Evolutionary conservation across 2,113 vertebrate genomes (phyloP), one percentile per base, ranked within the genome.

Genomic region (Atherinomorus stipes): DNA sequence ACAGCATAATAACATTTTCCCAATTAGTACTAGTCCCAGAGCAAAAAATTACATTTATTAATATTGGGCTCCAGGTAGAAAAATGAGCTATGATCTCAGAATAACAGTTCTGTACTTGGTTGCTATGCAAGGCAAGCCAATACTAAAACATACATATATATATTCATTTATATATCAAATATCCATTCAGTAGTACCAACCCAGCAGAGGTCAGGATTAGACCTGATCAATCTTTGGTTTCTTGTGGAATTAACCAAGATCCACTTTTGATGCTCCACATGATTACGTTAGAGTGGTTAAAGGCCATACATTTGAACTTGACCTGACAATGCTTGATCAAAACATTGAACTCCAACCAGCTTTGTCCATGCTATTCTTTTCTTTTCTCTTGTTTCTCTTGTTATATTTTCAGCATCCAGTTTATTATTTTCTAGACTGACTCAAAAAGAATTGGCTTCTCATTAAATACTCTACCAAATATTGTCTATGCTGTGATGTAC

Each of bases 151-250:
- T 34, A 34, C 7, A 7, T 8, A 34, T 6, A 28, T 89, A 89
- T 89, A 61, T 4, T 4, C 34, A n/a, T 62, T 61, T 26, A 64
- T 34, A 34, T 34, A 34, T 8, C 4, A 28, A 28, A 34, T 34
- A 56, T 3, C 4, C 42, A 28, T 59, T 62, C 21, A 64, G 51
- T 64, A 74, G 19, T 54, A 44, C 53, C 34, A 12, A 50, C 60
- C 70, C 54, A 69, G 57, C 37, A 53, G 50, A 77, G 73, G 78
- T 74, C 73, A 70, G 70, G 73, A 84, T 88, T 81, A 90, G 50
- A 58, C 26, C 42, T 50, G 71, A 73, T 81, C 73, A 64, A 49
- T 82, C 58, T 13, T 64, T 42, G 58, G 80, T 80, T 64, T 72
- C 53, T 73, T 12, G 1, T 15, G 59, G 49, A 31, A 79, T 73